phyloP scores from a whole-genome alignment of 2,888 invertebrate genomes.

The Fabriciana adippe region DNA sequence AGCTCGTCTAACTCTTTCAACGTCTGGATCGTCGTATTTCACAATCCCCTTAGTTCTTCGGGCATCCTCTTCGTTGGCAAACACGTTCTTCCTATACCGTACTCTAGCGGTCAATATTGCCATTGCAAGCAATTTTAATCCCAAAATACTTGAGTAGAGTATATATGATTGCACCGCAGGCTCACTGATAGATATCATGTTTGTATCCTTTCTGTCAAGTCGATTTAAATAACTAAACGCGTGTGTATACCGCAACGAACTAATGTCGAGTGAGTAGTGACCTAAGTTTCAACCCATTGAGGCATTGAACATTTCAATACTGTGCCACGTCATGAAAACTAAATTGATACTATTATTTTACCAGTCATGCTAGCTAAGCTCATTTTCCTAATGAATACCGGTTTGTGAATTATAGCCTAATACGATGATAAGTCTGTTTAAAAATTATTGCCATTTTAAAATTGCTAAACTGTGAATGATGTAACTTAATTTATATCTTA shows the following conservation, averaged over 20 bases:
- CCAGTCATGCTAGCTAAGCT: slow-evolving; percentile 2
- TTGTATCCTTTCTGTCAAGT: background rate
- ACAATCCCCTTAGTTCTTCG: slow-evolving; percentile 56
- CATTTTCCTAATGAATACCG: background rate
- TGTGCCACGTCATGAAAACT: background rate
- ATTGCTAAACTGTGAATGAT: too few species aligned
- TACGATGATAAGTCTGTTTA: too few species aligned
- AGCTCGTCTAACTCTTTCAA: slow-evolving; percentile 77
- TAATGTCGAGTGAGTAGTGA: background rate
- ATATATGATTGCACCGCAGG: slow-evolving; percentile 61
- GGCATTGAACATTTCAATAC: background rate
- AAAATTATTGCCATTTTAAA: too few species aligned
- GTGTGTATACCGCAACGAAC: background rate
- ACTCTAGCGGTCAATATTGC: slow-evolving; percentile 53
- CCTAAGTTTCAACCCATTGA: too few species aligned
- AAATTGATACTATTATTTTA: background rate
- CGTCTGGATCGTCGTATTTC: slow-evolving; percentile 60
- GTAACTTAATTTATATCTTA: too few species aligned
- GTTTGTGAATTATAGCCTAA: too few species aligned
- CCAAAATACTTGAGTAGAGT: slow-evolving; percentile 62
- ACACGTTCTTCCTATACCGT: slow-evolving; percentile 56
- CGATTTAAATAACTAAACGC: background rate
- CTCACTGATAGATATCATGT: slow-evolving; percentile 8
- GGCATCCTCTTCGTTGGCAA: slow-evolving; percentile 66
- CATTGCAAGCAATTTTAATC: slow-evolving; percentile 59